Percentiles rank a stretch among this genome's conserved stretches.
phyloP scores from a whole-genome alignment of 2,113 vertebrate genomes.

The Microcebus tavaratra region DNA sequence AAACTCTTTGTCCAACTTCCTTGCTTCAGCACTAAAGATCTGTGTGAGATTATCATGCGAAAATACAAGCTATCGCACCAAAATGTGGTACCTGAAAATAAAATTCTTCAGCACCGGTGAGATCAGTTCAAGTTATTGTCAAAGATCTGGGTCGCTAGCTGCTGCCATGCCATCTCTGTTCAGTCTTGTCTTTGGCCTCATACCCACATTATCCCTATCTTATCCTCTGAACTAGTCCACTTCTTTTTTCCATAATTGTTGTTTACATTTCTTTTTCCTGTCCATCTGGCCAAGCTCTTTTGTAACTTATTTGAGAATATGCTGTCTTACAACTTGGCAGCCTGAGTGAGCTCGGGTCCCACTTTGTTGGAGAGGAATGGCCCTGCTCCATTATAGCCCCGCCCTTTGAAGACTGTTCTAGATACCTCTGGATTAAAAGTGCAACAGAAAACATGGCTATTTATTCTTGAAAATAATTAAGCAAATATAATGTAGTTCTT shows the following conservation, averaged over 20 bases:
- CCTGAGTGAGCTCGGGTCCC: not conserved
- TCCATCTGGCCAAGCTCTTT: constrained; percentile 3
- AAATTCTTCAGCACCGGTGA: not conserved
- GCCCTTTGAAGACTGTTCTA: not conserved
- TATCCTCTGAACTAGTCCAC: not conserved
- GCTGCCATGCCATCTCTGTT: not conserved
- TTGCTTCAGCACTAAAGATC: not conserved
- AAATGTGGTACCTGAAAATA: not conserved
- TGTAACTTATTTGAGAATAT: not conserved
- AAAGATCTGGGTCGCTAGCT: not conserved
- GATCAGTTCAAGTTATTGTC: not conserved
- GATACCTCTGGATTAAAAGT: not conserved
- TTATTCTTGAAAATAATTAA: constrained; percentile 21
- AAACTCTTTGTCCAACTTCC: not conserved
- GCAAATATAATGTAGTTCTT: not conserved
- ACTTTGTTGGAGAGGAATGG: not conserved
- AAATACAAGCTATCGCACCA: not conserved
- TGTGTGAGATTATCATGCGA: not conserved
- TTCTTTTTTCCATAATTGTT: not conserved
- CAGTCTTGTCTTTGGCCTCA: not conserved
- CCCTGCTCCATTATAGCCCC: not conserved
- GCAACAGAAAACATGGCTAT: not conserved
- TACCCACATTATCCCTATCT: not conserved
- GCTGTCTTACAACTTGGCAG: not conserved
- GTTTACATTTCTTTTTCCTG: constrained; percentile 10